These are phyloP conservation scores for Aplocera efformata DNA, from an alignment of 2,888 invertebrate genomes.

Conservation along the genomic window DNA sequence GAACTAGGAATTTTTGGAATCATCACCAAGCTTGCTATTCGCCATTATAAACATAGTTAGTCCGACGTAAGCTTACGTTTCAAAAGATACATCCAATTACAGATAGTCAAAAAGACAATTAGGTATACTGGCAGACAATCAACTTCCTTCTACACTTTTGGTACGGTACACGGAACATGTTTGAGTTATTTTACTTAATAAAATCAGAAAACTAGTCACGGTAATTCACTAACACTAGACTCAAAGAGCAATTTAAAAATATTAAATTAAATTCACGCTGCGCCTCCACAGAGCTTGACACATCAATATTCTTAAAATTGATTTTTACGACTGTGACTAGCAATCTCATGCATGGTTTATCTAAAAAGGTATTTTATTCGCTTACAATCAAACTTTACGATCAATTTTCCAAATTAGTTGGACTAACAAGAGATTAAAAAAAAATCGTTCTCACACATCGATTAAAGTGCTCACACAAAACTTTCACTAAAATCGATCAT, in stretches of 20 bases:
- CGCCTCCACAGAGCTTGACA: slow-evolving; percentile 40
- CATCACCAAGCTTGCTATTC: no score
- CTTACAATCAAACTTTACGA: slow-evolving; percentile 46
- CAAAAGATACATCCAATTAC: no score
- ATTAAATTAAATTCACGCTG: slow-evolving; percentile 48
- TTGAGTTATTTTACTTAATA: slow-evolving; percentile 16
- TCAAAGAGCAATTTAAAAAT: slow-evolving; percentile 15
- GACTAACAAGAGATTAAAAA: slow-evolving; percentile 56
- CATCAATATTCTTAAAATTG: slow-evolving; percentile 51
- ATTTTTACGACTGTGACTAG: slow-evolving; percentile 47
- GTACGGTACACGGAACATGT: no score
- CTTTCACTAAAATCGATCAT: slow-evolving; percentile 51
- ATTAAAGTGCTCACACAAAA: slow-evolving; percentile 44
- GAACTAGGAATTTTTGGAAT: no score
- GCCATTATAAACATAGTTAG: no score
- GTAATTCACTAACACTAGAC: slow-evolving; percentile 12
- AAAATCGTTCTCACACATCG: slow-evolving; percentile 48
- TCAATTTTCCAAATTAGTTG: slow-evolving; percentile 50
- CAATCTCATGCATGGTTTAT: slow-evolving; percentile 54
- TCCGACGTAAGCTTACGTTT: no score
- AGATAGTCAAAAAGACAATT: no score
- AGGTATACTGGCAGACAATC: no score
- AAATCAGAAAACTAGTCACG: slow-evolving; percentile 21
- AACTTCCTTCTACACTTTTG: no score
- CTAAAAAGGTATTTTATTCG: slow-evolving; percentile 40